Evolutionary conservation across 1,140 invertebrate genomes (phyloP).

Genomic region (Plectrocnemia conspersa): DNA sequence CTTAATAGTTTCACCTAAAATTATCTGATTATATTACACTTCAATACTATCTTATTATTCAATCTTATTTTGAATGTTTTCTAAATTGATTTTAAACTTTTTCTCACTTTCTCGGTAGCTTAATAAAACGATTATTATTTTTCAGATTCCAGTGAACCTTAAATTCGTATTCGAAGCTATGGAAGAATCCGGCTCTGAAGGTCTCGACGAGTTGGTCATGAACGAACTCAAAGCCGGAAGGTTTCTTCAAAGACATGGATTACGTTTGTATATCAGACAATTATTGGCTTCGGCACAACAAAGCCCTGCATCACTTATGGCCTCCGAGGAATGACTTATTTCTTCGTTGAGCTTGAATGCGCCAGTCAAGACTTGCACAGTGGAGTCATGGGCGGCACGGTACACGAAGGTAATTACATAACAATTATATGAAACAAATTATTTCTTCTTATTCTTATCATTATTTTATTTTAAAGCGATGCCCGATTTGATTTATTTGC

Average conservation of each 20-base stretch:
- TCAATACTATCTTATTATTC: too few relatives aligned
- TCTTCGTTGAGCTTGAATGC: slow-evolving; percentile 84
- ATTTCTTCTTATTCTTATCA: background rate
- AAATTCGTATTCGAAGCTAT: slow-evolving; percentile 98
- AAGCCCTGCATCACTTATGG: slow-evolving; percentile 98
- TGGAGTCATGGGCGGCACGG: slow-evolving; percentile 88
- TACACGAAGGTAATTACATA: slow-evolving; percentile 56
- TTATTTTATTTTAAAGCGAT: slow-evolving; percentile 54
- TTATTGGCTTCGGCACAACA: slow-evolving; percentile 94
- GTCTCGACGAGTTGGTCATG: slow-evolving; percentile 82
- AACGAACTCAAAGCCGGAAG: slow-evolving; percentile 51
- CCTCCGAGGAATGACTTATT: slow-evolving; percentile 90
- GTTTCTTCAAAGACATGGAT: slow-evolving; percentile 82
- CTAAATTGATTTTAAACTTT: too few relatives aligned
- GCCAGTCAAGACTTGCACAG: slow-evolving; percentile 91
- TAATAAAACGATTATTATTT: slow-evolving; percentile 22
- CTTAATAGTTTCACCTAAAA: too few relatives aligned
- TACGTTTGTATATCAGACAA: slow-evolving; percentile 98
- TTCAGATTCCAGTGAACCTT: slow-evolving; percentile 80
- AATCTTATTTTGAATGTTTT: too few relatives aligned
- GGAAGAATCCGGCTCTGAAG: slow-evolving; percentile 96
- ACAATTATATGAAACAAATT: background rate
- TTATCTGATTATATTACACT: too few relatives aligned
- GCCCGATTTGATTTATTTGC: slow-evolving; percentile 79
- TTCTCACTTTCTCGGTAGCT: too few relatives aligned